Evolutionary conservation across 2,797 vertebrate species (phyloP).

Genomic region (Pangasius larnaudii): DNA sequence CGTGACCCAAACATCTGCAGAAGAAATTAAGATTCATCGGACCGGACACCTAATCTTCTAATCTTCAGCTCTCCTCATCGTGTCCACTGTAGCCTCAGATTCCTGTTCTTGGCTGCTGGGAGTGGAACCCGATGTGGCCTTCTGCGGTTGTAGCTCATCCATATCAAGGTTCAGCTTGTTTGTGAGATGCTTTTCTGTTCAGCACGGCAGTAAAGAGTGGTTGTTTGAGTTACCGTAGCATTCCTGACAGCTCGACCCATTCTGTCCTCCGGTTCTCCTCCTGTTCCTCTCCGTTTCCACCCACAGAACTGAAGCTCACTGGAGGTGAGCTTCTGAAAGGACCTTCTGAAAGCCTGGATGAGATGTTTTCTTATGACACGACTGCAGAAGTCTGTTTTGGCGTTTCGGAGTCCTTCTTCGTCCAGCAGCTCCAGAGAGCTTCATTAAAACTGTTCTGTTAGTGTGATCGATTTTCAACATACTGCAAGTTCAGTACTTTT

Average conservation of each 20-base stretch:
- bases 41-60: background rate
- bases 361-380: background rate
- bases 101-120: too few relatives aligned
- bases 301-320: background rate
- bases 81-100: background rate
- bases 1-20: too few relatives aligned
- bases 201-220: background rate
- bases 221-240: background rate
- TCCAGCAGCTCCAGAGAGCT: background rate
- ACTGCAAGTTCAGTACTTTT: conserved; percentile 1
- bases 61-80: background rate
- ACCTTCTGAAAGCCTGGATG: background rate
- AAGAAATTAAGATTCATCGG: background rate
- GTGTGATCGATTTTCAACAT: background rate
- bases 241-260: background rate
- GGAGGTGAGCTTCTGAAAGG: background rate
- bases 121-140: background rate
- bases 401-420: background rate
- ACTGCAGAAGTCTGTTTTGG: background rate
- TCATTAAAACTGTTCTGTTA: background rate
- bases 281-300: background rate
- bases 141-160: background rate
- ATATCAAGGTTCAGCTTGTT: background rate
- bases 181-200: background rate
- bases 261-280: background rate